Evolutionary conservation across 2,113 vertebrate species (phyloP).

Genomic region (Tachysurus fulvidraco): DNA sequence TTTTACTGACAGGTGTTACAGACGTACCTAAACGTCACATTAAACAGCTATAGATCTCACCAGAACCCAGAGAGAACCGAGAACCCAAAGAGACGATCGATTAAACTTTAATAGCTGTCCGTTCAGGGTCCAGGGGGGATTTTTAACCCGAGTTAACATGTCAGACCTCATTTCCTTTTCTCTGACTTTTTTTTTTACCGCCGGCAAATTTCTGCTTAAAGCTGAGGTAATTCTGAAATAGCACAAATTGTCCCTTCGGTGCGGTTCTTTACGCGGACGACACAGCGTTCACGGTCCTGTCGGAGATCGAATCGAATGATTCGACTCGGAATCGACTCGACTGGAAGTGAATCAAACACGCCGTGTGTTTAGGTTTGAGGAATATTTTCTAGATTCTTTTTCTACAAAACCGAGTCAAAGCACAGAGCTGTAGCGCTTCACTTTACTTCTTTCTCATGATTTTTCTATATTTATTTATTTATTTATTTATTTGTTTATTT

Average conservation of each 20-base stretch:
- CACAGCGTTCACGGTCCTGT: neutral
- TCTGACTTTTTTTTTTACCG: conserved; percentile 59
- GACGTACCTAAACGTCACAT: neutral
- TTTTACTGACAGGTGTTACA: conserved; percentile 56
- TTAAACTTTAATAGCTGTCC: conserved; percentile 71
- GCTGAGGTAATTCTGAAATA: neutral
- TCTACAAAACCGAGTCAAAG: neutral
- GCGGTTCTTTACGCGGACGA: neutral
- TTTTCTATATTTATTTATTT: too few species aligned
- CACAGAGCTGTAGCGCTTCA: neutral
- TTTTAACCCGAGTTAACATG: conserved; percentile 70
- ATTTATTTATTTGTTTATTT: too few species aligned
- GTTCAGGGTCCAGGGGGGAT: conserved; percentile 64
- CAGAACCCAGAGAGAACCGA: conserved; percentile 41
- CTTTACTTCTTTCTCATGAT: too few species aligned
- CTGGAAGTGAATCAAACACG: neutral
- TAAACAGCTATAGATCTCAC: conserved; percentile 41
- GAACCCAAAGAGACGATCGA: conserved; percentile 56
- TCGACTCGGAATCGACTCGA: neutral
- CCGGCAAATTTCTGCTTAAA: conserved; percentile 38
- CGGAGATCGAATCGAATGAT: neutral
- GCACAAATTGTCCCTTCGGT: neutral
- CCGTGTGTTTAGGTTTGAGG: neutral
- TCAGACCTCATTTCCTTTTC: conserved; percentile 68
- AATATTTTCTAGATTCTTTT: neutral